These are phyloP conservation scores for Sarcophilus harrisii DNA, from an alignment of 2,797 vertebrate genomes.

Conservation along the genomic window DNA sequence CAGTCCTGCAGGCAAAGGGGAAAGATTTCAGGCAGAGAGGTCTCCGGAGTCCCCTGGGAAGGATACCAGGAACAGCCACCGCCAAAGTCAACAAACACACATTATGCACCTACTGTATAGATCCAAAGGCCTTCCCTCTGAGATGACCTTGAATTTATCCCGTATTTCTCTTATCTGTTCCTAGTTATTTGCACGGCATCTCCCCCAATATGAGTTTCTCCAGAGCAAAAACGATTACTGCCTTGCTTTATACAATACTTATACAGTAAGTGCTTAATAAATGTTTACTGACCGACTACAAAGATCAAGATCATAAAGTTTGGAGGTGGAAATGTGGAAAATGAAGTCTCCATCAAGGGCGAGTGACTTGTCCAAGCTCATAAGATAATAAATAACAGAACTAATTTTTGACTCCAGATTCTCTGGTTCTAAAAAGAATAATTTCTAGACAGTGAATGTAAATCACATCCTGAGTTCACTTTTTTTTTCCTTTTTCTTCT, in stretches of 20 bases:
- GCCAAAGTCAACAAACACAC: neutral
- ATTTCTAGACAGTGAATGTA: too few species aligned
- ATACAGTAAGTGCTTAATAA: neutral
- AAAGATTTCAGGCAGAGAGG: neutral
- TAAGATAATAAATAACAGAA: neutral
- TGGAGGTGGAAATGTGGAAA: neutral
- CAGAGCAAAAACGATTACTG: neutral
- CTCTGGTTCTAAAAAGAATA: neutral
- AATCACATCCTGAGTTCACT: too few species aligned
- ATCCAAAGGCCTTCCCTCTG: neutral
- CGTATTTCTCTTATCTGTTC: neutral
- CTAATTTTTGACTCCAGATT: neutral
- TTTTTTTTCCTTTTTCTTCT: too few species aligned
- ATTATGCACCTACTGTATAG: neutral
- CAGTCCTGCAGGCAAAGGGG: neutral
- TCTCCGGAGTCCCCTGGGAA: neutral
- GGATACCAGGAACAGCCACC: neutral
- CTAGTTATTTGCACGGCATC: neutral
- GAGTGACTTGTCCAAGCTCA: neutral
- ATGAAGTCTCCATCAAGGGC: neutral
- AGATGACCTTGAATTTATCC: neutral
- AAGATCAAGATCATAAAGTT: neutral
- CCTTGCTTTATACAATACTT: neutral
- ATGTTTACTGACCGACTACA: neutral
- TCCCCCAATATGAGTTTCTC: neutral